Base-by-base conservation (phyloP, 1,140 invertebrate species). In the Drosophila nannoptera region DNA sequence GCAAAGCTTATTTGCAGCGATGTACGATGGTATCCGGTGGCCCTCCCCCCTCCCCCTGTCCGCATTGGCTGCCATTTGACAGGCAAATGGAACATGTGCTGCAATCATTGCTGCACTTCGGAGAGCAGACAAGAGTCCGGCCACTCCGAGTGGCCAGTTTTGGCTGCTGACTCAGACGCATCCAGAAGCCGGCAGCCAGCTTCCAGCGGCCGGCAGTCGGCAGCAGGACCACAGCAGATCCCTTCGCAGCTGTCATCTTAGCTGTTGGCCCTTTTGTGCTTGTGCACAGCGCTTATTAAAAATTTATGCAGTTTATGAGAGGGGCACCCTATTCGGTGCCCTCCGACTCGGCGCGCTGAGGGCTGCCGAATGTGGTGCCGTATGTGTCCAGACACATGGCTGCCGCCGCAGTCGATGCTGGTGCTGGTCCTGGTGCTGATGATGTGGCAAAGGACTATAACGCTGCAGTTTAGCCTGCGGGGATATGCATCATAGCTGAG, bases 241-340 rank as follows among this genome's bases (percentile, higher is more conserved):
- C 33, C 53, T 31, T 14, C 40, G 7, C 5, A 33, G 67, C 45
- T 65, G 62, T 65, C 69, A 50, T 32, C 14, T 16, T 32, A 14
- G 59, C 40, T 65, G 61, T 48, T 40, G 40, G 8, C 16, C 29
- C 14, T 31, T 45, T 49, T 67, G 62, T 49, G 40, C 77, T 78
- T 83, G 61, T 83, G 45, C 60, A 68, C 55, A 53, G 64, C 46
- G 61, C 67, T 83, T 84, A 83, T 83, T 84, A 83, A 84, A 83
- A 83, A 83, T 83, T 68, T 69, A 84, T 84, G 73, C 76, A 83
- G 67, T 70, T 83, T 84, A 83, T 78, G 64, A 46, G 50, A 68
- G 72, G 46, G 65, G 52, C 22, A n/a, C 36, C 22, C 32, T 9
- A 6, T 52, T 45, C 14, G 9, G 33, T n/a, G 33, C 46, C 4